Evolutionary conservation across 2,888 invertebrate genomes (phyloP).

Genomic region (Branchipolynoe longqiensis): DNA sequence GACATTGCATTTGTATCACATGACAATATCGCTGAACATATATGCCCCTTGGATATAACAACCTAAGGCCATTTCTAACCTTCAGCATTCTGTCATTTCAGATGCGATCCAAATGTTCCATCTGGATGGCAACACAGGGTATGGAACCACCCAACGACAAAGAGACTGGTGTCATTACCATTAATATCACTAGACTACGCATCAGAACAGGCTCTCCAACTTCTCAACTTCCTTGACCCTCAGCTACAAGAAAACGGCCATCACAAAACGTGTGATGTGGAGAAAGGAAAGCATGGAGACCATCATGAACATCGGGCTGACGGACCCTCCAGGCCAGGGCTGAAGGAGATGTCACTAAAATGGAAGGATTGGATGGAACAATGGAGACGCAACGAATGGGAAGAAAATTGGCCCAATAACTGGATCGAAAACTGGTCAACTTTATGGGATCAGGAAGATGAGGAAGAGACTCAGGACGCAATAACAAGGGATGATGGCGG

Average conservation of each 20-base stretch:
- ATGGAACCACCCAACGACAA: not conserved
- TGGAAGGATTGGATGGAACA: conserved; percentile 11
- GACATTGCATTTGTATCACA: no score
- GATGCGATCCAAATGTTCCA: not conserved
- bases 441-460: not conserved
- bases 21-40: no score
- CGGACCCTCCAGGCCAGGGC: no score
- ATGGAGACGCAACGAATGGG: not conserved
- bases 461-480: not conserved
- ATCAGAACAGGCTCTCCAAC: not conserved
- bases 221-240: not conserved
- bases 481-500: not conserved
- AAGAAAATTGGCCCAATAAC: not conserved
- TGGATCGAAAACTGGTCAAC: not conserved
- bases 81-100: not conserved
- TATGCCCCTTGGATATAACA: no score
- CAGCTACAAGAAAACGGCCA: no score
- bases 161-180: not conserved
- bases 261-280: not conserved
- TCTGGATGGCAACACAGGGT: not conserved
- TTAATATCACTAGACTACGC: not conserved
- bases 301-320: no score
- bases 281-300: not conserved
- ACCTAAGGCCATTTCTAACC: not conserved
- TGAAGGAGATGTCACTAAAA: not conserved